Base-by-base conservation (phyloP, 2,888 invertebrate species). In the Melanostoma mellinum region DNA sequence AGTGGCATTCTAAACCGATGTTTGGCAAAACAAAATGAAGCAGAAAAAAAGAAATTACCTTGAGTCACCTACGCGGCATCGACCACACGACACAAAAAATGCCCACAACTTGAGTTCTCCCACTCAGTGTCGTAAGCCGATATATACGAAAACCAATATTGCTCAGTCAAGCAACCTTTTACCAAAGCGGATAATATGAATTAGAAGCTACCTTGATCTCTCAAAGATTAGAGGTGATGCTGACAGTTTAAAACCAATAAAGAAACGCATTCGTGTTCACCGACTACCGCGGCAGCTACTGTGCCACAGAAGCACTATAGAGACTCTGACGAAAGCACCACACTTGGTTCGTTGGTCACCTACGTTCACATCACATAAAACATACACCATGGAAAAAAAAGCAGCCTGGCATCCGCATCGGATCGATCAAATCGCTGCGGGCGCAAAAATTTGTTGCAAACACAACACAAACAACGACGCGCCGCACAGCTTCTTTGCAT, bases 221-320 rank as follows among this genome's bases (percentile, higher is more conserved):
- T 69, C 78, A 78, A n/a, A 73, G 82, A 82, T 82, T 74, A 82
- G 82, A 73, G 73, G 81, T 77, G 81, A 81, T 68, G 81, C 78
- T 82, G 82, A 82, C 82, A 82, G 78, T 78, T 82, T 82, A 74
- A 82, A 78, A 73, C 82, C 78, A 78, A 82, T 82, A 82, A 82
- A 78, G 82, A 69, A 78, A 82, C 82, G 82, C 82, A 78, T 78
- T 73, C 79, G 55, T 73, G 63, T 73, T 42, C 67, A 20, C 20
- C 20, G 20, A 20, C 20, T 20, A 20, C 20, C 20, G 20, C 20
- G 1, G 52, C 67, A 20, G 48, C 56, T 52, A 48, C 67, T 50
- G 53, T 35, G n/a, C 56, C 55, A 73, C 77, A 61, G 81, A 72
- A 72, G 81, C 72, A 56, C 76, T 75, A 20, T 20, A 20, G 20